phyloP scores from a whole-genome alignment of 2,888 invertebrate genomes.

The Timema podura region DNA sequence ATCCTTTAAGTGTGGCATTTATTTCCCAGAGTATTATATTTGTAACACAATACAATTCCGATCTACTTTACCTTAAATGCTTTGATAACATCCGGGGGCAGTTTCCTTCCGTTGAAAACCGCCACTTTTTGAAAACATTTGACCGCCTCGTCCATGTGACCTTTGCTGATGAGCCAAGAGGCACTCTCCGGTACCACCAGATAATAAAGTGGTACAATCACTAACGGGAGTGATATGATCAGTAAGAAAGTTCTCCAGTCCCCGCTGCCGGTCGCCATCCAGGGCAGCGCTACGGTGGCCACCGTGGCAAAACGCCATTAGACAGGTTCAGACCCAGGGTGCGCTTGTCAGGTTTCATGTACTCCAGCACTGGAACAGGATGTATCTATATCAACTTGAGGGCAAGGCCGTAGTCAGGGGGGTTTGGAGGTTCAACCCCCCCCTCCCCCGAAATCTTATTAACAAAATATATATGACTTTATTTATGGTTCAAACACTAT shows the following conservation, averaged over 20 bases:
- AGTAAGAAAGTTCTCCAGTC: conserved; percentile 53
- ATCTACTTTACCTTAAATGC: conserved; percentile 40
- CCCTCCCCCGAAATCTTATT: too few species aligned
- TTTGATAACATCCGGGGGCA: conserved; percentile 45
- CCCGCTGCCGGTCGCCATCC: conserved; percentile 46
- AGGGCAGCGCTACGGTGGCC: conserved; percentile 52
- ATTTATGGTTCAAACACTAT: too few species aligned
- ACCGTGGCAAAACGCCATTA: conserved; percentile 57
- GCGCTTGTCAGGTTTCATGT: conserved; percentile 52
- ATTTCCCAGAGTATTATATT: too few species aligned
- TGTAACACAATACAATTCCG: too few species aligned
- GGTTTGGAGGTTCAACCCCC: too few species aligned
- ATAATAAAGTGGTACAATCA: conserved; percentile 29
- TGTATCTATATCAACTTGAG: too few species aligned
- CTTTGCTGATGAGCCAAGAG: conserved; percentile 55
- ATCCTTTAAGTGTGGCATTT: too few species aligned
- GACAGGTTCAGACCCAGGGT: conserved; percentile 55
- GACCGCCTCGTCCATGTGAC: conserved; percentile 49
- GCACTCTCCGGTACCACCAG: conserved; percentile 52
- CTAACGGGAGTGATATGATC: conserved; percentile 42
- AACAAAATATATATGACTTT: too few species aligned
- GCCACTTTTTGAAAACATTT: conserved; percentile 51
- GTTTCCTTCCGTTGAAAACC: conserved; percentile 47
- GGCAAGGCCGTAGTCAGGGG: too few species aligned
- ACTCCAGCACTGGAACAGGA: conserved; percentile 53